Conservation (phyloP, 2,888 invertebrate species). For the Anoncus sp. region DNA sequence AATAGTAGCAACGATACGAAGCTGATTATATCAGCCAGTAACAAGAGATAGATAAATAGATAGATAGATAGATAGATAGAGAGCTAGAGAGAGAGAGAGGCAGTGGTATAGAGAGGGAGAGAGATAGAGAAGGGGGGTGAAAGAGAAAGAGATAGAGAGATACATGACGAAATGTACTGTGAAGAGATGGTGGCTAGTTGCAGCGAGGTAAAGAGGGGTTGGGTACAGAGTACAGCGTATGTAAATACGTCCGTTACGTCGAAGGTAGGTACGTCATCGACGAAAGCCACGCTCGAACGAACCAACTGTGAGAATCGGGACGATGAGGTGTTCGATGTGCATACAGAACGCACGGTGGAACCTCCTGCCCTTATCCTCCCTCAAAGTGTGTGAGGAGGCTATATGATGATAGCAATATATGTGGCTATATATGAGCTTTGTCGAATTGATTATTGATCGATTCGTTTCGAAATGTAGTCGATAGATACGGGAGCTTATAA, state of each 20-base stretch:
- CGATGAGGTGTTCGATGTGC: conserved; percentile 42
- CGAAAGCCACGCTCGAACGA: conserved; percentile 44
- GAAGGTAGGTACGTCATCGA: conserved; percentile 53
- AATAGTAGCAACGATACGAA: conserved; percentile 30
- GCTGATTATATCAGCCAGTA: conserved; percentile 18
- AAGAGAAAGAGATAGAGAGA: no score
- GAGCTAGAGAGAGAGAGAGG: not conserved
- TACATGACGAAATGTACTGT: conserved; percentile 40
- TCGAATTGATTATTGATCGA: conserved; percentile 50
- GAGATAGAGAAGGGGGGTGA: not conserved
- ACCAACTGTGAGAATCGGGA: conserved; percentile 46
- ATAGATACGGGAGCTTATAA: conserved; percentile 30
- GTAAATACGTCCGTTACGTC: conserved; percentile 62
- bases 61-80: not conserved
- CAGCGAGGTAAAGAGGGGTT: conserved; percentile 46
- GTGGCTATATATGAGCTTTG: conserved; percentile 17
- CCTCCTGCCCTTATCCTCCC: conserved; percentile 14
- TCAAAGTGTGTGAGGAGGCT: conserved; percentile 8
- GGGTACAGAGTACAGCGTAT: conserved; percentile 48
- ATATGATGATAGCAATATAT: no score
- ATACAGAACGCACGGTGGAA: not conserved
- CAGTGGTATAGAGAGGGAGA: not conserved
- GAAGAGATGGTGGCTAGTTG: conserved; percentile 47
- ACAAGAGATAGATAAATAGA: conserved; percentile 10
- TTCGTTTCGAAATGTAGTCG: conserved; percentile 19